Evolutionary conservation across 2,797 vertebrate genomes (phyloP), one percentile per base, ranked within the genome.

Genomic region (Sciaenops ocellatus): DNA sequence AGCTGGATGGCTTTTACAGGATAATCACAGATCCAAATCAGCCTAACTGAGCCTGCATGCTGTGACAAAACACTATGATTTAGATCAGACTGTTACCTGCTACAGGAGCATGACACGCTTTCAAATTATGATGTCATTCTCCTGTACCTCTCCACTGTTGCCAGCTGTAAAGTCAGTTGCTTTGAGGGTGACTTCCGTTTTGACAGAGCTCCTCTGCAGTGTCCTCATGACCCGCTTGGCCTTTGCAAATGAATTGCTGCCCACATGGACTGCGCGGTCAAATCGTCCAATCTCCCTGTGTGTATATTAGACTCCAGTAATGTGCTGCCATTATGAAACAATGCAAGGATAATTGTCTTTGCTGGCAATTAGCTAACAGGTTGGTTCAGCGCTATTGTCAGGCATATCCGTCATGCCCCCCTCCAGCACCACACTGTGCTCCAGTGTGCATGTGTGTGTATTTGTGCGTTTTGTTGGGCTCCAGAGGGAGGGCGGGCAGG

Each of bases 291-390:
- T 97, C 96, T 98, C 97, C 96, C 96, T 94, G 92, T 96, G 96
- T 97, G 96, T 97, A 96, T 97, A 96, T 98, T 97, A 97, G 95
- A 96, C 94, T 96, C 95, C 95, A 96, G 96, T 98, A 97, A 97
- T 97, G 96, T 96, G 95, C 96, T 98, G 97, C 96, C 97, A 97
- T 98, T 97, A 97, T 97, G 95, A 97, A 97, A 96, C 97, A 97
- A 97, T 97, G 96, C 94, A 85, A 95, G 96, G 96, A 96, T 97
- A 98, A 98, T 98, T 97, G 97, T 98, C 97, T 97, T 97, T 96
- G 95, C 95, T 97, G 95, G 97, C 96, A 97, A 97, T 98, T 98
- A 98, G 97, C 97, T 97, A 97, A 97, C 97, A 97, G 96, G 97
- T 97, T 97, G 97, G 95, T 97, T 96, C 96, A 96, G 95, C 93